These are phyloP conservation scores for Metopia argyrocephala DNA, from an alignment of 2,888 invertebrate genomes.

Conservation along the genomic window DNA sequence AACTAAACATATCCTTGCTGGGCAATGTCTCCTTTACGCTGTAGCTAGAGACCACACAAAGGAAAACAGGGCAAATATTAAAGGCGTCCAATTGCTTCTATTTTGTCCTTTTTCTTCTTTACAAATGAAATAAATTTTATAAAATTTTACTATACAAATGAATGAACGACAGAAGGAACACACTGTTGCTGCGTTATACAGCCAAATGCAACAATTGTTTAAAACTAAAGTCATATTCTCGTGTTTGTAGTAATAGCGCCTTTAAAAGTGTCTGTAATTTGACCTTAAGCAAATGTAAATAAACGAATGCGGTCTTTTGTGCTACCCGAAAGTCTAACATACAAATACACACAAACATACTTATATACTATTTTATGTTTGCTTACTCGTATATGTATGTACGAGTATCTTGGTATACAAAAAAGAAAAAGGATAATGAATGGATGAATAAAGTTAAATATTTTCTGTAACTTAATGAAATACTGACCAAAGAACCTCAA, in stretches of 20 bases:
- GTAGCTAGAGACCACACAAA: constrained; percentile 40
- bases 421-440: not conserved
- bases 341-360: constrained; percentile 8
- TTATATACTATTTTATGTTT: constrained; percentile 1
- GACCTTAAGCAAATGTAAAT: constrained; percentile 78
- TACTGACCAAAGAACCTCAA: constrained; percentile 67
- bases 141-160: constrained; percentile 43
- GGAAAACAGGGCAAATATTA: constrained; percentile 46
- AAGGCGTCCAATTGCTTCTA: not conserved
- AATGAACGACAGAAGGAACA: constrained; percentile 39
- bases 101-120: not conserved
- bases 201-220: constrained; percentile 10
- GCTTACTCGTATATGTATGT: constrained; percentile 15
- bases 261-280: constrained; percentile 73
- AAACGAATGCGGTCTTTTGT: constrained; percentile 68
- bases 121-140: constrained; percentile 54
- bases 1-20: constrained; percentile 51
- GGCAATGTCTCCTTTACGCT: not conserved
- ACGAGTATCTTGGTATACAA: not conserved
- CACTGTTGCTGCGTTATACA: constrained; percentile 53
- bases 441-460: constrained; percentile 57
- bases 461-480: constrained; percentile 76
- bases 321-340: constrained; percentile 38
- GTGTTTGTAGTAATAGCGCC: constrained; percentile 56
- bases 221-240: not conserved